phyloP scores from a whole-genome alignment of 92 coral and sea anemone genomes.

The Epizoanthus illoricatus region DNA sequence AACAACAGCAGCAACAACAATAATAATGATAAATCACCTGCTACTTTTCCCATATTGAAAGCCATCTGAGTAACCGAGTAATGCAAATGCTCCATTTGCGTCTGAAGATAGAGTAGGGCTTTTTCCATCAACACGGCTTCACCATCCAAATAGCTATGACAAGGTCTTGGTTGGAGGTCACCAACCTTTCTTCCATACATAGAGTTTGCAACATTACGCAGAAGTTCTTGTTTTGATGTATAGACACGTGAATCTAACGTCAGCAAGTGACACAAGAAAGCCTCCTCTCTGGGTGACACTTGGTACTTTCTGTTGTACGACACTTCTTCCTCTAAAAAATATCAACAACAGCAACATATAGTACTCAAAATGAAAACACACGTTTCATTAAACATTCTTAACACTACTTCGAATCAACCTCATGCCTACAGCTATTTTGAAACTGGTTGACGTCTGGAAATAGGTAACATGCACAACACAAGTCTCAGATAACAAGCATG shows the following conservation, averaged over 20 bases:
- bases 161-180: background rate
- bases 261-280: constrained; percentile 13
- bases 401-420: too few relatives aligned
- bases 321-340: constrained; percentile 1
- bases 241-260: background rate
- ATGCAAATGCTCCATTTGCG: constrained; percentile 34
- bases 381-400: too few relatives aligned
- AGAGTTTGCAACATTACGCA: constrained; percentile 25
- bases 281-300: constrained; percentile 29
- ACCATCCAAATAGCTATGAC: background rate
- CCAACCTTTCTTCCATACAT: constrained; percentile 37
- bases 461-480: too few relatives aligned
- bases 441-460: too few relatives aligned
- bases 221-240: constrained; percentile 14
- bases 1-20: too few relatives aligned
- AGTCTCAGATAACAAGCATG: too few relatives aligned
- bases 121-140: background rate
- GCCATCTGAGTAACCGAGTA: constrained; percentile 33
- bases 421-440: too few relatives aligned
- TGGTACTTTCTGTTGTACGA: constrained; percentile 25
- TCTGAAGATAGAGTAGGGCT: background rate
- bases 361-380: too few relatives aligned
- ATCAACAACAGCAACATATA: background rate
- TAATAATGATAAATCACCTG: constrained; percentile 13
- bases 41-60: constrained; percentile 42